Evolutionary conservation across 1,140 invertebrate species (phyloP).

Genomic region (Bombus turneri): DNA sequence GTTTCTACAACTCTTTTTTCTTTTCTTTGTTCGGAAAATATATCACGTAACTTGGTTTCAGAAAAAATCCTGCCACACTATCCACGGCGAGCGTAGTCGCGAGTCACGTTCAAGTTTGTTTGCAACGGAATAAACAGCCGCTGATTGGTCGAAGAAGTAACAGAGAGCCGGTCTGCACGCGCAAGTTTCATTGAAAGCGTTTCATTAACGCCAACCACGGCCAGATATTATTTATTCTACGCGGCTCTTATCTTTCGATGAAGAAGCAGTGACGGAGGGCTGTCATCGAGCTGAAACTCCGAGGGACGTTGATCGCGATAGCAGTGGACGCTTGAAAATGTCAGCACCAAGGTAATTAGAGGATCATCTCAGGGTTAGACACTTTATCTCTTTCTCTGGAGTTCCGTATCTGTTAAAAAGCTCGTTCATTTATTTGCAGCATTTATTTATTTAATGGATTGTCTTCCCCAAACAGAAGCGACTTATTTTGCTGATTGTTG

Average conservation of each 20-base stretch:
- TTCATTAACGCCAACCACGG: neutral
- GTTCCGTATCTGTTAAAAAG: too few relatives aligned
- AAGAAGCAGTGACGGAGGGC: neutral
- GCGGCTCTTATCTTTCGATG: neutral
- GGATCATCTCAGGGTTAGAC: neutral
- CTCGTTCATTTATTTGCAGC: too few relatives aligned
- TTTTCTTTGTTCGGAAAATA: too few relatives aligned
- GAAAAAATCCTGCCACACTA: neutral
- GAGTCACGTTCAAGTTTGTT: conserved; percentile 19
- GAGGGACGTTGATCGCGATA: neutral
- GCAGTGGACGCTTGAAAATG: neutral
- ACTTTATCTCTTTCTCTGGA: neutral
- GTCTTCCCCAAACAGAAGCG: neutral
- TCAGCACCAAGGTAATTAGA: neutral
- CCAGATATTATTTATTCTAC: neutral
- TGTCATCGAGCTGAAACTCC: neutral
- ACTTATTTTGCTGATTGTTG: neutral
- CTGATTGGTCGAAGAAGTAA: neutral
- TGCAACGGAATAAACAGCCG: neutral
- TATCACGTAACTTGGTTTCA: too few relatives aligned
- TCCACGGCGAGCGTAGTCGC: neutral
- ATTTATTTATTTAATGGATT: neutral
- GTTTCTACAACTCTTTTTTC: too few relatives aligned
- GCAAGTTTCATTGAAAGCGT: neutral
- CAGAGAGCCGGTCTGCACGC: neutral